Base-by-base conservation (phyloP, 1,140 invertebrate species). In the Drosophila pseudoobscura region DNA sequence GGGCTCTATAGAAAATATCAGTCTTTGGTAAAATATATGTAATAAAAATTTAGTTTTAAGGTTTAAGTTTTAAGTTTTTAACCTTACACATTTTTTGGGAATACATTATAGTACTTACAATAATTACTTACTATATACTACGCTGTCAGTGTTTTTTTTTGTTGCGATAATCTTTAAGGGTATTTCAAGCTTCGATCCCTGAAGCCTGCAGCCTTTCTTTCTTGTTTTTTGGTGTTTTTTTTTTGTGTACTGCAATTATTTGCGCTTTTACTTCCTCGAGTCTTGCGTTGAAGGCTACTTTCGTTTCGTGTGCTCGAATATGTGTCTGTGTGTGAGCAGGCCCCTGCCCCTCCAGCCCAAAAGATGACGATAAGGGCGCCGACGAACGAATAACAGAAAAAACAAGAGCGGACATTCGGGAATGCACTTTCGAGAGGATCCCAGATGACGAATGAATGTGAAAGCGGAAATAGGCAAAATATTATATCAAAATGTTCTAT, bases 181-280 rank as follows among this genome's bases (percentile, higher is more conserved):
- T 41, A 26, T 41, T 13, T 43, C 24, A 13, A 39, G 35, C 11
- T 11, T 39, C 35, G 35, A 1, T 4, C 3, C 35, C 35, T 39
- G 11, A 39, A 39, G 3, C 35, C 4, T 2, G 0, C 3, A 2
- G 35, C 35, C 4, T 51, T 24, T 24, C 26, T 44, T 51, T 6
- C 45, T 54, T 57, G 24, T 52, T 52, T 58, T 39, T 53, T 46
- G 24, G 45, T 51, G 26, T 43, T 49, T 58, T 63, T 43, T 59
- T 64, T 71, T 49, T 29, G 57, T 41, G 41, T 56, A 9, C 66
- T 47, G 61, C 76, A 78, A 79, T 78, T 78, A 79, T 78, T 78
- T 78, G 76, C 76, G 76, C 76, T 79, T 79, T 79, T 79, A 79
- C 76, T 79, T 79, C 76, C 70, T 79, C 69, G 57, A 78, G 49